phyloP scores from a whole-genome alignment of 2,797 vertebrate species.

The Aratinga solstitialis region DNA sequence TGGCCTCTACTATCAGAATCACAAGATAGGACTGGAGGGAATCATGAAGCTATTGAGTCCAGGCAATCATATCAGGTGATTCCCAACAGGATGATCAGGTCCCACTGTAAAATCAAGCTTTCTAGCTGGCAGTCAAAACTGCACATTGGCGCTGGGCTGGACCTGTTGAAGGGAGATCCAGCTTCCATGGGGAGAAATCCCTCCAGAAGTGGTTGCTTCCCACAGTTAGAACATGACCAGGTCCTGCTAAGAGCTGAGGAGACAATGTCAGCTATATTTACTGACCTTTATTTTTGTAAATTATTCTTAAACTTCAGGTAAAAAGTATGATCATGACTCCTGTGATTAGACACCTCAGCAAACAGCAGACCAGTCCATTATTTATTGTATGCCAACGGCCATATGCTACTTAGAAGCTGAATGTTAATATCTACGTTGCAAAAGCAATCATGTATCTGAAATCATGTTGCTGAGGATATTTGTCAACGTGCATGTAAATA shows the following conservation, averaged over 20 bases:
- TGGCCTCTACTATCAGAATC: background rate
- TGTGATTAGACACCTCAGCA: background rate
- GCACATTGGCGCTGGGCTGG: background rate
- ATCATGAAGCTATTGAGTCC: accelerated
- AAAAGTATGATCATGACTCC: background rate
- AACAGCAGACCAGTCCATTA: background rate
- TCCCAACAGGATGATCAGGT: background rate
- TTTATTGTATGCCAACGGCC: background rate
- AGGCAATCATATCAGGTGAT: background rate
- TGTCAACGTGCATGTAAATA: background rate
- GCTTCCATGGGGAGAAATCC: background rate
- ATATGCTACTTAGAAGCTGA: background rate
- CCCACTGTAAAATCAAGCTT: background rate
- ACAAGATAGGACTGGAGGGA: background rate
- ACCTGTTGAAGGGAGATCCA: background rate
- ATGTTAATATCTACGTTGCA: background rate
- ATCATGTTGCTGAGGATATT: background rate
- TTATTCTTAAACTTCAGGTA: background rate
- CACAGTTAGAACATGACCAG: background rate
- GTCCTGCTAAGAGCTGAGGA: background rate
- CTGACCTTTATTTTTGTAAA: background rate
- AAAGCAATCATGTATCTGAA: background rate
- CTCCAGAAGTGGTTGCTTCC: background rate
- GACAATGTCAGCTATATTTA: background rate
- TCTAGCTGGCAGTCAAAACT: background rate